Conservation (phyloP, 2,888 invertebrate species). For the Lapara coniferarum region DNA sequence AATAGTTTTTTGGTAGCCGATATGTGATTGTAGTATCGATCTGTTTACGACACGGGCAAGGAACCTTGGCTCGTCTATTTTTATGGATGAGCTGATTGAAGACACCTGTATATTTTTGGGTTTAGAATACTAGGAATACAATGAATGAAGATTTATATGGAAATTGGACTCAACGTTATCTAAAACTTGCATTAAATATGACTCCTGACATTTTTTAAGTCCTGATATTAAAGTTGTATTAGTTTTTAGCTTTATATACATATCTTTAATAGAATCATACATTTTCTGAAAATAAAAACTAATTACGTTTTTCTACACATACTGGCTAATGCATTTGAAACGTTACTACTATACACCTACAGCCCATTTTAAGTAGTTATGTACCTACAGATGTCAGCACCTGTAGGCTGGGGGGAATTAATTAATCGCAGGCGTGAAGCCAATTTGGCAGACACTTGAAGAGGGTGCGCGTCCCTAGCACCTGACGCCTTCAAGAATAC, state of each 20-base stretch:
- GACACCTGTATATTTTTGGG: neutral
- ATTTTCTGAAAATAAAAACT: no score
- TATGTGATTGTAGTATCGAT: slow-evolving; percentile 20
- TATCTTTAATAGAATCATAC: no score
- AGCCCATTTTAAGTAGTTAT: neutral
- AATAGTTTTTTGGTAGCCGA: slow-evolving; percentile 39
- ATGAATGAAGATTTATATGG: no score
- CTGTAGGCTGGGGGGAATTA: slow-evolving; percentile 39
- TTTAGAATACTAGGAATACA: no score
- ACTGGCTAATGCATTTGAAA: no score
- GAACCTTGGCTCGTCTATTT: neutral
- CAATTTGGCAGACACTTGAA: slow-evolving; percentile 50
- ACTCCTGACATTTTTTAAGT: no score
- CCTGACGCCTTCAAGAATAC: slow-evolving; percentile 76
- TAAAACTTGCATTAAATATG: no score
- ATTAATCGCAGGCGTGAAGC: slow-evolving; percentile 44
- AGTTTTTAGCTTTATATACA: no score
- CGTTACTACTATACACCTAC: no score
- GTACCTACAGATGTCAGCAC: neutral
- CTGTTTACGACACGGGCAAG: neutral
- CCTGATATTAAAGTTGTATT: no score
- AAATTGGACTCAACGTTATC: no score
- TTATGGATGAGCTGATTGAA: neutral
- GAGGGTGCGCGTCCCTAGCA: slow-evolving; percentile 59
- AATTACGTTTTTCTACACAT: no score